Evolutionary conservation across 64 coral and sea anemone genomes (phyloP), one percentile per base, ranked within the genome.

Genomic region (Montipora foliosa): DNA sequence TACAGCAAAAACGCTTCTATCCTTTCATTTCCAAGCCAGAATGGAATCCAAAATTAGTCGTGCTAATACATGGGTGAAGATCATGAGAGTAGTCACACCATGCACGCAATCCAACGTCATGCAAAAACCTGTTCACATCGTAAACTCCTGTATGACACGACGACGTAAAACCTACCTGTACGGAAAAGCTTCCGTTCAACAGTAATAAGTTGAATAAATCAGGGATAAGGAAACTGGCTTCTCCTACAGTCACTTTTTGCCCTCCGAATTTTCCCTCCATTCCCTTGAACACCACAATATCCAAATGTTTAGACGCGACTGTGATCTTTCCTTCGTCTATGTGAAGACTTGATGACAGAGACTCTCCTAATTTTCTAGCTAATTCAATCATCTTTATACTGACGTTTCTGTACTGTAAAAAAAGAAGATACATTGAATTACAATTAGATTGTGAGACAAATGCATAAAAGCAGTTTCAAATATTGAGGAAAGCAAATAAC

Each of bases 221-320:
- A 92, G 90, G 90, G 15, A 92, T 49, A 49, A 64, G 37, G 44
- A 92, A 51, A 46, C 69, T 74, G 45, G 67, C 45, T 3, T 58
- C 75, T 85, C 80, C 71, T 12, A 76, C 90, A 59, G 19, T 77
- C 17, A 92, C 49, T 6, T 57, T 47, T 75, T 84, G 53, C 8
- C 81, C 81, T 20, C 37, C 29, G 7, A 92, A 25, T 45, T 77
- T 49, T 47, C 70, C 71, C 20, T 72, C 25, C 15, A 85, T 82
- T 48, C 74, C 80, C 12, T 76, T 74, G 20, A 76, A 92, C 14
- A 92, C 75, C 25, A 77, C 44, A 52, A 92, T 86, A 25, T 92
- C 81, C 29, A 92, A 60, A 64, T 44, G 76, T 9, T 85, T 86
- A 15, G 90, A 84, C 9, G 64, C 77, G 0, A 92, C 72, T 8